Base-by-base conservation (phyloP, 2,797 vertebrate genomes). In the Dicrostonyx torquatus region DNA sequence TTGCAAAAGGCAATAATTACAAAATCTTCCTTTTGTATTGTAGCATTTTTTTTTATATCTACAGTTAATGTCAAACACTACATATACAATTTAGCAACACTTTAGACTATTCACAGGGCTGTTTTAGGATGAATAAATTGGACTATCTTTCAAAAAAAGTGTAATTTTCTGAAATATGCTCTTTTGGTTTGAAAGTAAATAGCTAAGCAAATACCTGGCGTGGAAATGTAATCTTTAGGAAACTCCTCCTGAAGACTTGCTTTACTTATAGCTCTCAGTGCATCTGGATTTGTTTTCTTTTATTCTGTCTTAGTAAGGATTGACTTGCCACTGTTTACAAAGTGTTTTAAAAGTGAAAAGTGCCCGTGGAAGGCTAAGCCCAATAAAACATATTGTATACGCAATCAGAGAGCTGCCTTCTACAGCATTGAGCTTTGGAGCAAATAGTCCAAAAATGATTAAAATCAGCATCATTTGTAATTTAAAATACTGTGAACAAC, bases 401-500 rank as follows among this genome's bases (percentile, higher is more conserved):
- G 64, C 60, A 94, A 90, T 96, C 83, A 64, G 89, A 94, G 70
- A 79, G 53, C 91, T 94, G 90, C 90, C 11, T 77, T 95, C 29
- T 93, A 76, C 43, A 94, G 37, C 83, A 94, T 11, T 15, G 8
- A 26, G 50, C 83, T 20, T 55, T 75, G 50, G 83, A 93, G 77
- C 95, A 73, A 95, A 94, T 31, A 82, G 83, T 96, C 80, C 88
- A 88, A 77, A 85, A 22, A n/a, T 50, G 87, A 97, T 97, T 94
- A 96, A 98, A 97, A 93, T 94, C 96, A 97, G 93, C 87, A 80
- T 94, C 94, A 40, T 91, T 92, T 77, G 91, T 87, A 95, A 97
- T 95, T 96, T 86, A 93, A 97, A 91, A 96, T 92, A n/a, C 73
- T 89, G 37, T 64, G 89, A 91, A 45, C 60, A 84, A 97, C 94